A percentile compares a stretch with the other conserved stretches of the same genome.
These are phyloP conservation scores for Phrynosoma platyrhinos DNA, from an alignment of 2,113 vertebrate genomes.

Conservation along the genomic window DNA sequence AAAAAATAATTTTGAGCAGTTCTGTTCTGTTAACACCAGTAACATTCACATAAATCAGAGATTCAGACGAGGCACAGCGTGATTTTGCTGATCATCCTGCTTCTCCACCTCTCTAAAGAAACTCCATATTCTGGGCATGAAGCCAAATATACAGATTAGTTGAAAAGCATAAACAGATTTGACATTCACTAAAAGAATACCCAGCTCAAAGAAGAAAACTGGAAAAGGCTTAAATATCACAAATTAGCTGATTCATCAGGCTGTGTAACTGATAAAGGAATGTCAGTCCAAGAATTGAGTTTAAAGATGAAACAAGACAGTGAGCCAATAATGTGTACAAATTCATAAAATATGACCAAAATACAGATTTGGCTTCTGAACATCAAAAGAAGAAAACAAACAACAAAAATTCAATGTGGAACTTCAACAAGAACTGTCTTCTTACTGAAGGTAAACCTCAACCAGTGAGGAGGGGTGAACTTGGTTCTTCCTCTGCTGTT, in stretches of 20 bases:
- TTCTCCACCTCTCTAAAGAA: constrained; percentile 38
- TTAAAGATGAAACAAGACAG: not conserved
- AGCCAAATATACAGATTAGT: constrained; percentile 51
- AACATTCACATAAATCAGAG: constrained; percentile 23
- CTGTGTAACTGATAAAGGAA: constrained; percentile 14
- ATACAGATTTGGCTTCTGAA: not conserved
- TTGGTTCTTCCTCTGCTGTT: not conserved
- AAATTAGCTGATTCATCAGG: not conserved
- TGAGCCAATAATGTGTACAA: not conserved
- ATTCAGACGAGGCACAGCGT: constrained; percentile 42
- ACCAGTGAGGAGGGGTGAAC: not conserved
- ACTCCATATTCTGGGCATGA: constrained; percentile 52
- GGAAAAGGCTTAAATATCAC: not conserved
- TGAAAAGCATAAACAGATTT: constrained; percentile 48
- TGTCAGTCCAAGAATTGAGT: not conserved
- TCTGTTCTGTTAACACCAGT: not conserved
- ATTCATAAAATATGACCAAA: not conserved
- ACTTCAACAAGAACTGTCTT: not conserved
- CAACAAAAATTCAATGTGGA: not conserved
- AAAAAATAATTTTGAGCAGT: not conserved
- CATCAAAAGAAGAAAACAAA: not conserved
- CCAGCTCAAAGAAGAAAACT: constrained; percentile 18
- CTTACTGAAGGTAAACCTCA: not conserved
- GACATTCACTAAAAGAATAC: constrained; percentile 2
- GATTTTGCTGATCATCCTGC: constrained; percentile 48